Evolutionary conservation across 1,140 invertebrate genomes (phyloP).

Genomic region (Pseudomyrmex concolor): DNA sequence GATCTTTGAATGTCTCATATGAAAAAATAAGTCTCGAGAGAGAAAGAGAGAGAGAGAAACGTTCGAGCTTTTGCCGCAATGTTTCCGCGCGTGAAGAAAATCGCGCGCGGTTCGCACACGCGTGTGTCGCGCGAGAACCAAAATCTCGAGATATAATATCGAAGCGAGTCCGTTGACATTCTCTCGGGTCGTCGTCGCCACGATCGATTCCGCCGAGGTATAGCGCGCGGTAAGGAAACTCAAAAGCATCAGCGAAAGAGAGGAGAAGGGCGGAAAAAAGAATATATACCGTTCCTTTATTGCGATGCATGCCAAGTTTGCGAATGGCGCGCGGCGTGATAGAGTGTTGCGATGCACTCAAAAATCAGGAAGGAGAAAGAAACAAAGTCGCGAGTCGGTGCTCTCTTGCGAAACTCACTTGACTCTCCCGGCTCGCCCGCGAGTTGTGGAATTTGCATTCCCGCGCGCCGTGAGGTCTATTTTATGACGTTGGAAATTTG

Average conservation of each 20-base stretch:
- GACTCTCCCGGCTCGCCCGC: slow-evolving; percentile 11
- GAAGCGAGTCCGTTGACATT: slow-evolving; percentile 6
- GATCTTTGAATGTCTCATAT: no score
- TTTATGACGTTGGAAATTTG: slow-evolving; percentile 29
- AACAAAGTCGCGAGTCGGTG: slow-evolving; percentile 34
- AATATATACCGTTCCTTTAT: slow-evolving; percentile 5
- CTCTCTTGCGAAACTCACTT: not conserved
- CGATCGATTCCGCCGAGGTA: slow-evolving; percentile 32
- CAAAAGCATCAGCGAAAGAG: not conserved
- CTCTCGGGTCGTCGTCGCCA: not conserved
- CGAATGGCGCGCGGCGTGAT: not conserved
- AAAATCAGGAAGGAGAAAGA: slow-evolving; percentile 9
- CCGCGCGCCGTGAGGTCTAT: not conserved
- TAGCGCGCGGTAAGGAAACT: not conserved
- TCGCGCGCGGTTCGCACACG: not conserved
- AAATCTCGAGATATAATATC: not conserved
- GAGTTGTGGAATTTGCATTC: slow-evolving; percentile 8
- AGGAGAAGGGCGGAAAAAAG: not conserved
- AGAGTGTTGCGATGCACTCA: slow-evolving; percentile 18
- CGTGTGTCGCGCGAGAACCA: not conserved
- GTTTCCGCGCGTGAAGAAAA: not conserved
- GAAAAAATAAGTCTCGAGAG: not conserved
- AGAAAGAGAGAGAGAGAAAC: no score
- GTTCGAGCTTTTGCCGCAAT: not conserved
- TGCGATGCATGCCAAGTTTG: slow-evolving; percentile 18